Evolutionary conservation across 2,888 invertebrate genomes (phyloP), one percentile per base, ranked within the genome.

Genomic region (Portevinia maculata): DNA sequence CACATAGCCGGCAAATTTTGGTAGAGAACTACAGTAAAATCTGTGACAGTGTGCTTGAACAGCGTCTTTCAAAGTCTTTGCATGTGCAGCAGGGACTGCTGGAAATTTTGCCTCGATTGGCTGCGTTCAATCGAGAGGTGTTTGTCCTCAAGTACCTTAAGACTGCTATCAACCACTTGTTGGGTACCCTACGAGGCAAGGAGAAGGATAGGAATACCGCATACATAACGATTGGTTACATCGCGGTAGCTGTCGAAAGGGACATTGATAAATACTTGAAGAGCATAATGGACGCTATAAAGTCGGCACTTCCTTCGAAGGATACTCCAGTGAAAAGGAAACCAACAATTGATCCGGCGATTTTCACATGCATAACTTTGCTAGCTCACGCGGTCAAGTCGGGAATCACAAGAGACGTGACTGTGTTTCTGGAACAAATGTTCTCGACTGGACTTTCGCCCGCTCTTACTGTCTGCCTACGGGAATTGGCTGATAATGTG

Each of bases 291-390:
- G 96, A 96, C 86, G 93, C 94, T 1, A 94, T 98, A 19, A 94
- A 94, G 88, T 91, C 93, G 84, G 93, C 95, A 1, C 90, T 98
- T 34, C 98, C 98, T 0, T 92, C 95, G 0, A 93, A 95, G 87
- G 96, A 97, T 86, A 92, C 93, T 0, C 93, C 95, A 19, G 94
- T 94, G 74, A 97, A 96, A 88, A 96, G 96, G 87, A 93, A 94
- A 84, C 90, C 92, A 5, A 91, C 92, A 24, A 92, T 96, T 57
- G 98, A 99, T 88, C 96, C 98, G 0, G 94, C 97, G 0, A 96
- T 99, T 55, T 99, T 98, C 90, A 95, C 96, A 28, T 99, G 98
- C 89, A 95, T 99, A 19, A 97, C 98, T 28, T 92, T 99, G 85
- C 91, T 99, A 6, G 97, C 97, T 0, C 94, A 96, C 89, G 96